Evolutionary conservation across 2,888 invertebrate genomes (phyloP), one percentile per base, ranked within the genome.

Genomic region (Phymatocera aterrima): DNA sequence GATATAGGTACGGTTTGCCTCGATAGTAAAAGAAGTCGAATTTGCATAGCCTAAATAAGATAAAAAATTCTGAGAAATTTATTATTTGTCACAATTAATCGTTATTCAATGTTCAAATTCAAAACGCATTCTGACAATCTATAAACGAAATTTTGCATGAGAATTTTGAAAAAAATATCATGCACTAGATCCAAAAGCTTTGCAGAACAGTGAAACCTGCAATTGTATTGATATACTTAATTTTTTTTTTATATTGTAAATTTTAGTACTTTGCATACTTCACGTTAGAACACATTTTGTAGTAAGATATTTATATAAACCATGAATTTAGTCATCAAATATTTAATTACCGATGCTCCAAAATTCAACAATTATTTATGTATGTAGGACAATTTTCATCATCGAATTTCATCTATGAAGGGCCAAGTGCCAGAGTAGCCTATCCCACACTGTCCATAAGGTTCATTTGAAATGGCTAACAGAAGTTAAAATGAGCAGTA

Each of bases 61-160:
- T n/a, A n/a, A 34, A 24, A 40, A 37, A 57, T 31, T 75, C 40
- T 40, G 15, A 40, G 5, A 8, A 51, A 18, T 28, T 40, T 40
- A 15, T 72, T 8, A 34, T 75, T 75, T 57, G 51, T 75, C 40
- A 75, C 75, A n/a, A 57, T 18, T 72, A 34, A 48, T n/a, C 21
- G 18, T 72, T n/a, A n/a, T n/a, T 75, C 24, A 75, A 75, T 37
- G 57, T 75, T 75, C 60, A 57, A n/a, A n/a, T n/a, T n/a, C n/a
- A n/a, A 65, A 75, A 75, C 46, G 75, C 75, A 75, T 75, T 75
- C 46, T 60, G 75, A 75, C 75, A 75, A 75, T 75, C 75, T 75
- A 60, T n/a, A 6, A 48, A 51, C 3, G 12, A 15, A 72, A 72
- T 8, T 28, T 31, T 51, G 21, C 48, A 72, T 12, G 18, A 72